A percentile compares a stretch with the other conserved stretches of the same genome.
These are phyloP conservation scores for Bombycilla garrulus DNA, from an alignment of 2,113 vertebrate genomes.

Conservation along the genomic window DNA sequence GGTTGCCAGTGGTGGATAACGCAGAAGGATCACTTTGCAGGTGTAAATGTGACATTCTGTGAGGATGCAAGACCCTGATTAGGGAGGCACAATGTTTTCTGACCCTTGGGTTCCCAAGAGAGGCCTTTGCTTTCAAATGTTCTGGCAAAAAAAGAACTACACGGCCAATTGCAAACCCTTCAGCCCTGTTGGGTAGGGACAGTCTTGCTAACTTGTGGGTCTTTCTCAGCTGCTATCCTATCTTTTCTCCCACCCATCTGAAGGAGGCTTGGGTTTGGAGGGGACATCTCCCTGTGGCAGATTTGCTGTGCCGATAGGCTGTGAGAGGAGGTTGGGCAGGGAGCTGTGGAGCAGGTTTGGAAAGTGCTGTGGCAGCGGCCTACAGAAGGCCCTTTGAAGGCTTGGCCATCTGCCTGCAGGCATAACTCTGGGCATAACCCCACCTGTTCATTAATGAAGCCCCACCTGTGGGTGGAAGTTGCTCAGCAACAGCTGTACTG, in stretches of 20 bases:
- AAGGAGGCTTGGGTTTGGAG: conserved; percentile 35
- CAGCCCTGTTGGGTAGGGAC: not conserved
- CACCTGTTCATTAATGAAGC: not conserved
- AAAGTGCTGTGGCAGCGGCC: not conserved
- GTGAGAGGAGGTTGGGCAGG: not conserved
- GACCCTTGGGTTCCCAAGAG: not conserved
- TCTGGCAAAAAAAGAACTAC: not conserved
- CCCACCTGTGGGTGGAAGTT: not conserved
- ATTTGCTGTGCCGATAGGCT: not conserved
- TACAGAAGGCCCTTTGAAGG: not conserved
- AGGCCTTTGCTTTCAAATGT: not conserved
- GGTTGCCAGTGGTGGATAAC: not conserved
- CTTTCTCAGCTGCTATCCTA: not conserved
- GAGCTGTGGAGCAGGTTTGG: conserved; percentile 49
- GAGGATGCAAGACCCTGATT: not conserved
- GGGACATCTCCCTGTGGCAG: not conserved
- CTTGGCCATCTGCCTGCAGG: not conserved
- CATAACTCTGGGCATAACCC: not conserved
- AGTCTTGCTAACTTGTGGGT: not conserved
- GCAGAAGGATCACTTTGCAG: not conserved
- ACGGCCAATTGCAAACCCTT: not conserved
- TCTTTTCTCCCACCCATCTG: not conserved
- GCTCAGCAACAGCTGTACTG: not conserved
- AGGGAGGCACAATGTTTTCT: accelerated
- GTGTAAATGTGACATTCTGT: not conserved